A percentile compares a stretch with the other conserved stretches of the same genome.
Conservation (phyloP, 2,113 vertebrate species). For the Empidonax alnorum region DNA sequence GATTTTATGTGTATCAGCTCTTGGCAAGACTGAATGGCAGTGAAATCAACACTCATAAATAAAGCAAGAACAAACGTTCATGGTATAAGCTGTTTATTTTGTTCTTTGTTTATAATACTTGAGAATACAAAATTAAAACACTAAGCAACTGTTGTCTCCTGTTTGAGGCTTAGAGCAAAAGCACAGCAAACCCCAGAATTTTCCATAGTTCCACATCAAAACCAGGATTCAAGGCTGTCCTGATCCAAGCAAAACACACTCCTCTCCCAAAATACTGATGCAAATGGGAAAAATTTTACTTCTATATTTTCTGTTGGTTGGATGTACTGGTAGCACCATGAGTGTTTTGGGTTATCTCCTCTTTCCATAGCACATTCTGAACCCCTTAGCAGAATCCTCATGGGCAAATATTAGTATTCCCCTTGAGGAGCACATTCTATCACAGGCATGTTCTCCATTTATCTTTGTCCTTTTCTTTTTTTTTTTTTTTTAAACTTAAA, state of each 20-base stretch:
- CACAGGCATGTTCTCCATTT: neutral
- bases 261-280: neutral
- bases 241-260: neutral
- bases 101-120: neutral
- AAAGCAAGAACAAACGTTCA: neutral
- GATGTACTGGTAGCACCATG: neutral
- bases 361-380: neutral
- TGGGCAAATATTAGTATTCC: neutral
- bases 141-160: neutral
- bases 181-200: neutral
- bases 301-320: neutral
- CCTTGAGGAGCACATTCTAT: neutral
- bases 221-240: neutral
- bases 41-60: slow-evolving; percentile 14
- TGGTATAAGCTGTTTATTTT: neutral
- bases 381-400: neutral
- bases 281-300: neutral
- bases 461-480: neutral
- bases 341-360: neutral
- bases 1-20: neutral
- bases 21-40: neutral
- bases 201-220: neutral
- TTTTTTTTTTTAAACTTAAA: neutral
- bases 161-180: neutral
- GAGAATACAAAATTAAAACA: neutral